Evolutionary conservation across 2,888 invertebrate species (phyloP).

Genomic region (Drosophila paranaensis): DNA sequence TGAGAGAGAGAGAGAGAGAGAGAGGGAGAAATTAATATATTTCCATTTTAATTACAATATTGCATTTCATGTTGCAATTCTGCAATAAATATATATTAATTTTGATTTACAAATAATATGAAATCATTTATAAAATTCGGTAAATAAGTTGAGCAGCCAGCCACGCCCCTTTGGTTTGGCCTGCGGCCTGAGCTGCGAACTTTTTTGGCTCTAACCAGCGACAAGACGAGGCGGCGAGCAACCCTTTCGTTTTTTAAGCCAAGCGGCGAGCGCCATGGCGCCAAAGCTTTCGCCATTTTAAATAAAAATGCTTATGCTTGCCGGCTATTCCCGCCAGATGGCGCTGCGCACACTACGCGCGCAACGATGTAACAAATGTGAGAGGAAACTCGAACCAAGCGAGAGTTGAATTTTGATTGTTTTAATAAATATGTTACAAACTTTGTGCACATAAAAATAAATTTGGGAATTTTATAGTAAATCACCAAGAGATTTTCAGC

Average conservation of each 20-base stretch:
- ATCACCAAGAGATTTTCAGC: accelerated
- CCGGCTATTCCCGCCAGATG: slow-evolving; percentile 54
- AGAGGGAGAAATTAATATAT: background rate
- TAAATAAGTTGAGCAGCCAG: background rate
- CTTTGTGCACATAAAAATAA: background rate
- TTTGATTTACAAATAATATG: too few species aligned
- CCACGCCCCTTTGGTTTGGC: slow-evolving; percentile 1
- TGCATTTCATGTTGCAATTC: too few species aligned
- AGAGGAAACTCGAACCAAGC: background rate
- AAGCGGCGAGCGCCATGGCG: slow-evolving; percentile 67
- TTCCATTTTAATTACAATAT: background rate
- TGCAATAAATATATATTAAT: too few species aligned
- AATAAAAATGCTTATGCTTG: slow-evolving; percentile 70
- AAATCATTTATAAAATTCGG: too few species aligned
- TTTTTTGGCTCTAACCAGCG: slow-evolving; percentile 31
- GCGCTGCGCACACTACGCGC: slow-evolving; percentile 31
- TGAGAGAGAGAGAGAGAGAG: background rate
- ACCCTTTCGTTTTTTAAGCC: slow-evolving; percentile 76
- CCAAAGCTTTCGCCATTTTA: slow-evolving; percentile 78
- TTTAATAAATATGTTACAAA: background rate
- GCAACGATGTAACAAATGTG: background rate
- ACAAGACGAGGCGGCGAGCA: slow-evolving; percentile 45
- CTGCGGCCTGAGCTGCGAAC: slow-evolving; percentile 10
- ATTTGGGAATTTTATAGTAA: background rate
- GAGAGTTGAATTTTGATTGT: background rate